Evolutionary conservation across 2,797 vertebrate species (phyloP).

Genomic region (Eremophila alpestris): DNA sequence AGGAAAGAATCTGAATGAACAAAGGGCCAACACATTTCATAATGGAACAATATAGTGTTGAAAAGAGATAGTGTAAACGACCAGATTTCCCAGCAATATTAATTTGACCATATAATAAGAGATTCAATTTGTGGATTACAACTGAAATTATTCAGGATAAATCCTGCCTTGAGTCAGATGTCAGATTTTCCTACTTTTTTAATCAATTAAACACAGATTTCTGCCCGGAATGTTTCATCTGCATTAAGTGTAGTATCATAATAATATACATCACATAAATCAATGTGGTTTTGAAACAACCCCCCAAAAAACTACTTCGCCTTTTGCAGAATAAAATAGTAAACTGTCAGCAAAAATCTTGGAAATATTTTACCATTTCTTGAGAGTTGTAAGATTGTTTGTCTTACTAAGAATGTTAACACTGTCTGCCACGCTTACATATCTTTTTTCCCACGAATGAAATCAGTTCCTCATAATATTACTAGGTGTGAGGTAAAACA

Average conservation of each 20-base stretch:
- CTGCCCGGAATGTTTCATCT: not conserved
- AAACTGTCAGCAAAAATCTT: not conserved
- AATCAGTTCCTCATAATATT: not conserved
- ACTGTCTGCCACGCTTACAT: not conserved
- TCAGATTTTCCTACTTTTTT: not conserved
- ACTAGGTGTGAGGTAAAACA: not conserved
- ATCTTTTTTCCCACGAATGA: not conserved
- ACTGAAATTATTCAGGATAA: not conserved
- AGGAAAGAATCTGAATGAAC: not conserved
- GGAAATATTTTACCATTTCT: not conserved
- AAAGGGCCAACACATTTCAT: not conserved
- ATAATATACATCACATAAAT: not conserved
- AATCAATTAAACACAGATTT: not conserved
- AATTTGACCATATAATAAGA: not conserved
- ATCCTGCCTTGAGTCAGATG: not conserved
- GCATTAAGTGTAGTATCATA: not conserved
- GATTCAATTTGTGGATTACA: not conserved
- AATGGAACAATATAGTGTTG: not conserved
- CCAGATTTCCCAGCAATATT: not conserved
- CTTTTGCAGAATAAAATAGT: not conserved
- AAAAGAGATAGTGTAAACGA: not conserved
- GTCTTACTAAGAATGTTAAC: not conserved
- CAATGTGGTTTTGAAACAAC: not conserved
- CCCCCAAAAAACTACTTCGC: rapidly evolving
- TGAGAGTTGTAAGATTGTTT: not conserved